Conservation (phyloP, 1,140 invertebrate genomes). For the Cepaea nemoralis region DNA sequence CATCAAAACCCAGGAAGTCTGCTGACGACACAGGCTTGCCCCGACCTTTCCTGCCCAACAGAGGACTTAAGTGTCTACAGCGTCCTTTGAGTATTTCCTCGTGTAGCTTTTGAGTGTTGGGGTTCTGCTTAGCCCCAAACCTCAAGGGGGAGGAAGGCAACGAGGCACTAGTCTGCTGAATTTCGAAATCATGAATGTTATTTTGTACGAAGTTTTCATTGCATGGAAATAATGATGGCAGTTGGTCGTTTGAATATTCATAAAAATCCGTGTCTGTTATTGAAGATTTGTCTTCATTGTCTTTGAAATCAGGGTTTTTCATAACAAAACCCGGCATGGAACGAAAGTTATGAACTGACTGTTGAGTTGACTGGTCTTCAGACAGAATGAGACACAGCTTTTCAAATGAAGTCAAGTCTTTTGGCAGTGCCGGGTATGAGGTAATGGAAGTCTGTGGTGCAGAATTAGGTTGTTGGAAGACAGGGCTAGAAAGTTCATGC, state of each 20-base stretch:
- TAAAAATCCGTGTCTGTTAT: not conserved
- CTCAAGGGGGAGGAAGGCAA: conserved; percentile 64
- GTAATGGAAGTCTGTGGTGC: not conserved
- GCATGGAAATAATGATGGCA: not conserved
- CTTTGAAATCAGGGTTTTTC: conserved; percentile 29
- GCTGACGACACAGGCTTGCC: conserved; percentile 90
- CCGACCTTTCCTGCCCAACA: conserved; percentile 70
- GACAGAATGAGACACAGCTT: conserved; percentile 23
- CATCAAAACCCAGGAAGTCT: conserved; percentile 73
- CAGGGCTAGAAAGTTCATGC: not conserved
- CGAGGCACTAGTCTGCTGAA: conserved; percentile 61
- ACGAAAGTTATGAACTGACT: conserved; percentile 27
- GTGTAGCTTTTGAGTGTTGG: conserved; percentile 51
- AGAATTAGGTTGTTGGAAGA: not conserved
- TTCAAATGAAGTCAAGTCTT: conserved; percentile 25
- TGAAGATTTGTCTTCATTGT: conserved; percentile 4
- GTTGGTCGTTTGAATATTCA: conserved; percentile 1
- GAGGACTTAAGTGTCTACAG: conserved; percentile 64
- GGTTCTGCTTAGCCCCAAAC: conserved; percentile 50
- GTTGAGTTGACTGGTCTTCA: conserved; percentile 26
- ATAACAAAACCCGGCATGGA: conserved; percentile 41
- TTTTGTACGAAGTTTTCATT: not conserved
- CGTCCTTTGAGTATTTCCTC: conserved; percentile 59
- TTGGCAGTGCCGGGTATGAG: not conserved
- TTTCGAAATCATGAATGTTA: conserved; percentile 47